Evolutionary conservation across 2,113 vertebrate species (phyloP).

Genomic region (Albula goreensis): DNA sequence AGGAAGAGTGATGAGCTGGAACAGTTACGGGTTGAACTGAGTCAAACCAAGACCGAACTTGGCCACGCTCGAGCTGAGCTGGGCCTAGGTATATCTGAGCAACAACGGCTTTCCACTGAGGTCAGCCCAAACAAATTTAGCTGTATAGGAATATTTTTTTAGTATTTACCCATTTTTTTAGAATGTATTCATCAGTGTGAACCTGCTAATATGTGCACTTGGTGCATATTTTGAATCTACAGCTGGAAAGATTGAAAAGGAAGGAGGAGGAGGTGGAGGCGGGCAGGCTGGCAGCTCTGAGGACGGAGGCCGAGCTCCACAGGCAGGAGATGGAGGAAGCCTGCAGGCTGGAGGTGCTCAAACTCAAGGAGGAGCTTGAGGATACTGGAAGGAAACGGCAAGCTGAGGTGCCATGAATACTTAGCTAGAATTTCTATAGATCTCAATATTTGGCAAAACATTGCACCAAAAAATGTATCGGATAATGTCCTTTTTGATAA

Average conservation of each 20-base stretch:
- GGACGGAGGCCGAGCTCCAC: slow-evolving; percentile 47
- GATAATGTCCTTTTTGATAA: too few species aligned
- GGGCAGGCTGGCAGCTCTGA: slow-evolving; percentile 47
- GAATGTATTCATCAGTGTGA: neutral
- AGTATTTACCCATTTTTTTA: slow-evolving; percentile 33
- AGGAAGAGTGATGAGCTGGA: slow-evolving; percentile 64
- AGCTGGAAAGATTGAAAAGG: slow-evolving; percentile 56
- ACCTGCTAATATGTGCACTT: neutral
- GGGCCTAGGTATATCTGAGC: slow-evolving; percentile 45
- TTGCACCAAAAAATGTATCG: too few species aligned
- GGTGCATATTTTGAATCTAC: slow-evolving; percentile 11
- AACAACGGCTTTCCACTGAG: slow-evolving; percentile 54
- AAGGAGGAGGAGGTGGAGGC: slow-evolving; percentile 46
- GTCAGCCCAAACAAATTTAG: slow-evolving; percentile 53
- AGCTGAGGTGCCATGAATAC: slow-evolving; percentile 43
- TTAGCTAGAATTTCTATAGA: neutral
- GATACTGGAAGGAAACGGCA: slow-evolving; percentile 50
- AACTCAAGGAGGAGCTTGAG: slow-evolving; percentile 50
- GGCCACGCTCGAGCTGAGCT: slow-evolving; percentile 48
- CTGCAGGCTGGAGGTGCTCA: slow-evolving; percentile 43
- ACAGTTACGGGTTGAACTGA: slow-evolving; percentile 49
- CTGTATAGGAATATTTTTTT: neutral
- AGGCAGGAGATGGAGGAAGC: slow-evolving; percentile 50
- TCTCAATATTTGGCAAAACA: neutral
- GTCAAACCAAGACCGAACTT: slow-evolving; percentile 54